Conservation (phyloP, 2,113 vertebrate genomes). For the Gambusia holbrooki region DNA sequence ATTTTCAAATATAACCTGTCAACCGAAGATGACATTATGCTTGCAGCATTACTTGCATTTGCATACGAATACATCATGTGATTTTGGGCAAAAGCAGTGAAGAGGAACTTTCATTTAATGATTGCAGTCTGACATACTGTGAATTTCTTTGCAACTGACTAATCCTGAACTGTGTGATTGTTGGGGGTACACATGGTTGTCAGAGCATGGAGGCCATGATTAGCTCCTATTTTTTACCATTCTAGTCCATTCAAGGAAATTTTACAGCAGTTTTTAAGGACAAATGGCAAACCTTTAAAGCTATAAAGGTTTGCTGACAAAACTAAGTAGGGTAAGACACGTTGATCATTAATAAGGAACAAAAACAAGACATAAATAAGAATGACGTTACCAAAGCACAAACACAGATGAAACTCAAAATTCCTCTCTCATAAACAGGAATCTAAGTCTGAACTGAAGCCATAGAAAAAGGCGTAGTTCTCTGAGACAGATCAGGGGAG, state of each 20-base stretch:
- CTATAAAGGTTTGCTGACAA: too few species aligned
- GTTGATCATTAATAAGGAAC: too few species aligned
- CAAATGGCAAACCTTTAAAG: too few species aligned
- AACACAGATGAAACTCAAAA: too few species aligned
- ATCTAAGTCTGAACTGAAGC: too few species aligned
- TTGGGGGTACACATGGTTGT: conserved; percentile 49
- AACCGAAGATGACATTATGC: conserved; percentile 34
- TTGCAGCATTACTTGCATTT: conserved; percentile 52
- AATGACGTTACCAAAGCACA: too few species aligned
- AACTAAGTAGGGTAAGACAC: too few species aligned
- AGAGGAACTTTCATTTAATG: conserved; percentile 69
- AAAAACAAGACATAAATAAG: too few species aligned
- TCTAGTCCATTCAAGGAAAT: conserved; percentile 46
- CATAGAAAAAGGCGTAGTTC: too few species aligned
- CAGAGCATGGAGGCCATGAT: conserved; percentile 67
- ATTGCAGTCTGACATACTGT: conserved; percentile 65
- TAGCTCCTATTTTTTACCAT: conserved; percentile 64
- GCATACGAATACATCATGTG: conserved; percentile 58
- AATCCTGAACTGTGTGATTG: conserved; percentile 65
- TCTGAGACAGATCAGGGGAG: too few species aligned
- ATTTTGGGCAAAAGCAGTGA: conserved; percentile 54
- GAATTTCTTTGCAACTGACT: conserved; percentile 52
- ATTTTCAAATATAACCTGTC: conserved; percentile 39
- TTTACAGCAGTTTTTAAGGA: conserved; percentile 26
- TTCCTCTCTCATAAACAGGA: too few species aligned